Evolutionary conservation across 2,113 vertebrate species (phyloP).

Genomic region (Egretta garzetta): DNA sequence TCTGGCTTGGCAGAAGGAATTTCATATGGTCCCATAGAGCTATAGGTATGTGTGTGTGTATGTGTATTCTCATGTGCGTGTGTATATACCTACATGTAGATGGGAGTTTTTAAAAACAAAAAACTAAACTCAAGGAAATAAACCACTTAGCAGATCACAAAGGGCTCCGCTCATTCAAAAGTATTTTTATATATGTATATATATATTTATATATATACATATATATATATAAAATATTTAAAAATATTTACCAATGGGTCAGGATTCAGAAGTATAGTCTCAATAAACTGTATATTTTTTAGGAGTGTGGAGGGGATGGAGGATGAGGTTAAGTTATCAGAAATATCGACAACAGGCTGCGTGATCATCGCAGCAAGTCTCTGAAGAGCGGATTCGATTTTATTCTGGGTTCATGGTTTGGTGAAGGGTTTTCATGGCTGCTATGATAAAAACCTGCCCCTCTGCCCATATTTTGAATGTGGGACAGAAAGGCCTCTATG

Average conservation of each 20-base stretch:
- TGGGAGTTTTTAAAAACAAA: background rate
- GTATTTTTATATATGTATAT: background rate
- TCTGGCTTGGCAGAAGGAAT: background rate
- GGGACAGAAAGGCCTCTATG: background rate
- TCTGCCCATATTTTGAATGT: background rate
- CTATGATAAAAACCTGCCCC: background rate
- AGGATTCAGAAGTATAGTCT: background rate
- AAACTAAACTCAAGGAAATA: background rate
- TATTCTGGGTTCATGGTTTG: background rate
- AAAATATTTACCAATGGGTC: background rate
- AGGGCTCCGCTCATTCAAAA: background rate
- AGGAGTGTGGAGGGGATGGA: background rate
- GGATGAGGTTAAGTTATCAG: background rate
- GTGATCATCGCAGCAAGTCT: rapidly evolving
- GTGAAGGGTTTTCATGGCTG: background rate
- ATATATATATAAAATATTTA: background rate
- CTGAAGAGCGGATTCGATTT: background rate
- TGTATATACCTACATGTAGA: background rate
- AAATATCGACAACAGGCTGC: background rate
- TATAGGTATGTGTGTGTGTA: background rate
- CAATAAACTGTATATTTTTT: background rate
- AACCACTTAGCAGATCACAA: background rate
- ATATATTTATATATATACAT: too few relatives aligned
- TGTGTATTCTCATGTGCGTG: background rate
- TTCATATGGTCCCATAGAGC: background rate